A percentile compares a stretch with the other conserved stretches of the same genome.
Conservation (phyloP, 2,797 vertebrate genomes). For the Gymnoscopelus microlampas region DNA sequence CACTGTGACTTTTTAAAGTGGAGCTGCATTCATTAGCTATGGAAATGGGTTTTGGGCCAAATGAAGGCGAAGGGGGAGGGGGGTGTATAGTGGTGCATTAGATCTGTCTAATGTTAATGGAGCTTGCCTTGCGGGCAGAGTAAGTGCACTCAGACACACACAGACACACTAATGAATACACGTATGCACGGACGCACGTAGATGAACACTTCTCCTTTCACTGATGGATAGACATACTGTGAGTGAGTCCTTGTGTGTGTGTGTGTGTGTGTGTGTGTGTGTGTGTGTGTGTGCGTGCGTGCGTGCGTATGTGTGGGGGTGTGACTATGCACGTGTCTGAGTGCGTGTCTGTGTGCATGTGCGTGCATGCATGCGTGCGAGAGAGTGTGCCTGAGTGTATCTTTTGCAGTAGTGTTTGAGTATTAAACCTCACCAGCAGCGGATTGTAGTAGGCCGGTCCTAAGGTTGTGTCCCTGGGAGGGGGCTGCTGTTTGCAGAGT, state of each 20-base stretch:
- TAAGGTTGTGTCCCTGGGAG: slow-evolving; percentile 76
- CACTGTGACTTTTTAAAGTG: slow-evolving; percentile 82
- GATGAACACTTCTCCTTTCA: slow-evolving; percentile 49
- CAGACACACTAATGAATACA: slow-evolving; percentile 56
- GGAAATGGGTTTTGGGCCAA: slow-evolving; percentile 87
- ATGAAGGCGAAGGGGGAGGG: slow-evolving; percentile 59
- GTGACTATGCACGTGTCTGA: not conserved
- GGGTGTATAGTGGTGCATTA: slow-evolving; percentile 80
- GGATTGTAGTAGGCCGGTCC: slow-evolving; percentile 85
- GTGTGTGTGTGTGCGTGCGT: not conserved
- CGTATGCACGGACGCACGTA: slow-evolving; percentile 29
- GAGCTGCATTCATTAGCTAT: slow-evolving; percentile 88
- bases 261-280: not conserved
- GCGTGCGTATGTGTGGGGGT: not conserved
- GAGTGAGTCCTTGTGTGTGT: not conserved
- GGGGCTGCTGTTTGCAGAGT: slow-evolving; percentile 73
- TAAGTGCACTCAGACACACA: slow-evolving; percentile 63
- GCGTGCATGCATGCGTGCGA: slow-evolving; percentile 11
- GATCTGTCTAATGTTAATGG: slow-evolving; percentile 85
- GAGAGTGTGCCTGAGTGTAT: slow-evolving; percentile 23
- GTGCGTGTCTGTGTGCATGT: slow-evolving; percentile 1
- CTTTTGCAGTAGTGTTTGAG: slow-evolving; percentile 10
- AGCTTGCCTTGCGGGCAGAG: slow-evolving; percentile 65
- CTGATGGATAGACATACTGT: slow-evolving; percentile 38
- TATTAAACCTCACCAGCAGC: slow-evolving; percentile 68